Base-by-base conservation (phyloP, 2,113 vertebrate species). In the Rousettus leschenaultii region DNA sequence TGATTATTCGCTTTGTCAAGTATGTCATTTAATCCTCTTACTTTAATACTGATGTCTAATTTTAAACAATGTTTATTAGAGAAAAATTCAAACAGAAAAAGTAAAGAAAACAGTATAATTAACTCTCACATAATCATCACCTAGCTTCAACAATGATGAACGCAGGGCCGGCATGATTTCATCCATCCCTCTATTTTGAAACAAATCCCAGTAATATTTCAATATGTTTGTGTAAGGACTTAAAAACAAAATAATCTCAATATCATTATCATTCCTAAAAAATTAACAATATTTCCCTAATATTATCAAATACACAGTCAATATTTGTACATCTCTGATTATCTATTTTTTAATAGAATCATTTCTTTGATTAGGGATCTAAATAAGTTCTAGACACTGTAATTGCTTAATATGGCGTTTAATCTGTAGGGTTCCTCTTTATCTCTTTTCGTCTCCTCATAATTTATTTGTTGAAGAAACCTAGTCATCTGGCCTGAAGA, bases 381-480 rank as follows among this genome's bases (percentile, higher is more conserved):
- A 45, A 90, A 30, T 70, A 71, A 84, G 8, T 83, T 70, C 43
- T n/a, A 26, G 68, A 12, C 12, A 7, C 63, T 86, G 30, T 7
- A 70, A 53, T 43, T 77, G 38, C 7, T 61, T 87, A 43, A 18
- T 71, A 26, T 13, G n/a, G 33, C 30, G 61, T 91, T 22, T 13
- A 82, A 51, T 48, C 45, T 75, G 21, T 51, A 51, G n/a, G 3
- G 77, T 78, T 73, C 66, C 55, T 28, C 15, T 95, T 74, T 2
- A 7, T 84, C 26, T 86, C 77, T 86, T 71, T 55, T 45, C 57
- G 22, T 82, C 66, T 75, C 59, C 43, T 75, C n/a, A 4, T 65
- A 57, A 33, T n/a, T 61, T 73, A 83, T 89, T 86, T 95, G 22
- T 43, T 79, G 40, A 93, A 82, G 66, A 94, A 93, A 66, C 12